Percentiles rank a stretch among this genome's conserved stretches.
phyloP scores from a whole-genome alignment of 1,140 invertebrate species.

The Brachionus angularis region DNA sequence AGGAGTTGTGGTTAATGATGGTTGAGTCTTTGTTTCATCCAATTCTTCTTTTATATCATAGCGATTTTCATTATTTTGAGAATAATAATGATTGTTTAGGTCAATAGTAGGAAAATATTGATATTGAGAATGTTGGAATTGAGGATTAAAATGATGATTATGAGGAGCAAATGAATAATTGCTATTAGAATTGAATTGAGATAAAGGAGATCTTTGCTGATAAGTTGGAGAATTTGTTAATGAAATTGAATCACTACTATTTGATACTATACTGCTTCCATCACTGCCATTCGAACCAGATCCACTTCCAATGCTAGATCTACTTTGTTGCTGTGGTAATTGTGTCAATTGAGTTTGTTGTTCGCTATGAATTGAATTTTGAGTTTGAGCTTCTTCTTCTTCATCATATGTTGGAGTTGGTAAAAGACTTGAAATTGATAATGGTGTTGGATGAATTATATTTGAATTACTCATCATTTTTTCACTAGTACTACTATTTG shows the following conservation, averaged over 20 bases:
- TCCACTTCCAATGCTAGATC: conserved; percentile 16
- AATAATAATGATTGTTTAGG: neutral
- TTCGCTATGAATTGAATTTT: neutral
- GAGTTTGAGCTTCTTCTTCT: conserved; percentile 10
- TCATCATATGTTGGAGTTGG: neutral
- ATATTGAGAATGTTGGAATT: neutral
- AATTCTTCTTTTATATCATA: neutral
- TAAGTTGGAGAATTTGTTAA: conserved; percentile 17
- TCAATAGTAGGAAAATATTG: conserved; percentile 2
- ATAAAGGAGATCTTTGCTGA: conserved; percentile 21
- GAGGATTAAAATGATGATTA: conserved; percentile 13
- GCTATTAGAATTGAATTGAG: neutral
- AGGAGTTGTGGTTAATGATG: too few species aligned
- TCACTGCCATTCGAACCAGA: neutral
- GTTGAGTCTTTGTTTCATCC: too few species aligned
- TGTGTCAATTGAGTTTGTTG: too few species aligned
- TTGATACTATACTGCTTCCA: conserved; percentile 16
- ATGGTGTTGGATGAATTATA: neutral
- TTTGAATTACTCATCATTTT: neutral
- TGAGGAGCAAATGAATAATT: neutral
- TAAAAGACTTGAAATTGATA: neutral
- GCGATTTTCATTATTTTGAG: too few species aligned
- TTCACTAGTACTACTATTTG: conserved; percentile 34
- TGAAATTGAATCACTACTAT: conserved; percentile 2
- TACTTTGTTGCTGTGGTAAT: neutral